Evolutionary conservation across 2,888 invertebrate species (phyloP).

Genomic region (Caenorhabditis drosophilae): DNA sequence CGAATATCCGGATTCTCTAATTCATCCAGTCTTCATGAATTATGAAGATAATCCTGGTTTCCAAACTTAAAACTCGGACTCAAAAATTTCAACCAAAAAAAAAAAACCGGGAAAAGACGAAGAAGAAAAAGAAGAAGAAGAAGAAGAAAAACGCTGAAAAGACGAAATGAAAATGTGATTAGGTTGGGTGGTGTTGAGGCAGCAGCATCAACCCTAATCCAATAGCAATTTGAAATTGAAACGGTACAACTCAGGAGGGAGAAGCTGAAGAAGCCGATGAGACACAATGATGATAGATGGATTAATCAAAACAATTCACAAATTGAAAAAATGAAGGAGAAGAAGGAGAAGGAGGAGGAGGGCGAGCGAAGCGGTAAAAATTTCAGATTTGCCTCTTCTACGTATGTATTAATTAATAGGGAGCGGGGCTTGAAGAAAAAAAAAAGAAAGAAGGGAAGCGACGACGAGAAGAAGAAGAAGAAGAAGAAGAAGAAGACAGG

Average conservation of each 20-base stretch:
- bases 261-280: slow-evolving; percentile 1
- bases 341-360: background rate
- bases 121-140: slow-evolving; percentile 6
- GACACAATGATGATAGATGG: slow-evolving; percentile 30
- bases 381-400: no score
- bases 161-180: background rate
- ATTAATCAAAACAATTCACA: slow-evolving; percentile 40
- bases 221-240: no score
- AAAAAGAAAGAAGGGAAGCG: no score
- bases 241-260: background rate
- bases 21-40: no score
- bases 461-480: no score
- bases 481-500: no score
- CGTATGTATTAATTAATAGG: no score
- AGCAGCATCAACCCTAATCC: background rate
- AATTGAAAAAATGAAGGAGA: slow-evolving; percentile 7
- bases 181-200: background rate
- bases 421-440: no score
- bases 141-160: background rate
- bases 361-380: no score
- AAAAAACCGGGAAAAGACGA: background rate
- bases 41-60: no score
- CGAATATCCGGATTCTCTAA: no score
- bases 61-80: no score
- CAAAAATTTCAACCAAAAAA: slow-evolving; percentile 1